Conservation (phyloP, 1,140 invertebrate species). For the Brachionus plicatilis region DNA sequence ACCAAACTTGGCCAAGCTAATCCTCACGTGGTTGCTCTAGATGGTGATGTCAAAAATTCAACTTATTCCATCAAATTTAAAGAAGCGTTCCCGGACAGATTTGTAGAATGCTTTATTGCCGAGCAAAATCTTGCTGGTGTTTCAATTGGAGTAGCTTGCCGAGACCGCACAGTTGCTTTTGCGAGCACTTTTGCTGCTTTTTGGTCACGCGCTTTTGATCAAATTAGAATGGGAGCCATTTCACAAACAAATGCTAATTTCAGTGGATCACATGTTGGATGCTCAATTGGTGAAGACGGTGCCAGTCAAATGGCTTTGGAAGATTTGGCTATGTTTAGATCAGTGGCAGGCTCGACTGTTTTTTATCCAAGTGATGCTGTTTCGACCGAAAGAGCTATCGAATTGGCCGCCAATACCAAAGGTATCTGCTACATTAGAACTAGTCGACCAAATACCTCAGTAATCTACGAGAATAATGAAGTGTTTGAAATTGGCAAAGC, state of each 20-base stretch:
- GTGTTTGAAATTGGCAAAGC: constrained; percentile 66
- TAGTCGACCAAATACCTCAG: constrained; percentile 77
- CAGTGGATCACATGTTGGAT: constrained; percentile 85
- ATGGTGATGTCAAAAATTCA: constrained; percentile 96
- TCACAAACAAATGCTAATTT: constrained; percentile 96
- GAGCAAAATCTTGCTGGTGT: constrained; percentile 96
- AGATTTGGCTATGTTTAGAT: constrained; percentile 89
- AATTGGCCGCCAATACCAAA: constrained; percentile 88
- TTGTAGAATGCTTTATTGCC: constrained; percentile 96
- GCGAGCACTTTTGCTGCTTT: constrained; percentile 95
- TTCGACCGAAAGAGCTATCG: constrained; percentile 81
- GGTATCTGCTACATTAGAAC: constrained; percentile 94
- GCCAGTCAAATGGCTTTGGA: constrained; percentile 99
- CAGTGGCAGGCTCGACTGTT: constrained; percentile 81
- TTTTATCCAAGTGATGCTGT: constrained; percentile 97
- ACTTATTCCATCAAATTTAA: constrained; percentile 90
- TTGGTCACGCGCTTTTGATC: constrained; percentile 87
- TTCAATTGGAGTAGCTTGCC: constrained; percentile 78
- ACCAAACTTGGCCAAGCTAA: constrained; percentile 78
- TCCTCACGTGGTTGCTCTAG: constrained; percentile 77
- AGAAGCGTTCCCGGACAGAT: constrained; percentile 64
- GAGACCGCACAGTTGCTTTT: constrained; percentile 81
- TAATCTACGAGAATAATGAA: constrained; percentile 82
- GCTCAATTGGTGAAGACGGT: constrained; percentile 88
- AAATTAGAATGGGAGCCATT: constrained; percentile 97